phyloP scores from a whole-genome alignment of 2,888 invertebrate genomes.

The Phanerotoma sp. region DNA sequence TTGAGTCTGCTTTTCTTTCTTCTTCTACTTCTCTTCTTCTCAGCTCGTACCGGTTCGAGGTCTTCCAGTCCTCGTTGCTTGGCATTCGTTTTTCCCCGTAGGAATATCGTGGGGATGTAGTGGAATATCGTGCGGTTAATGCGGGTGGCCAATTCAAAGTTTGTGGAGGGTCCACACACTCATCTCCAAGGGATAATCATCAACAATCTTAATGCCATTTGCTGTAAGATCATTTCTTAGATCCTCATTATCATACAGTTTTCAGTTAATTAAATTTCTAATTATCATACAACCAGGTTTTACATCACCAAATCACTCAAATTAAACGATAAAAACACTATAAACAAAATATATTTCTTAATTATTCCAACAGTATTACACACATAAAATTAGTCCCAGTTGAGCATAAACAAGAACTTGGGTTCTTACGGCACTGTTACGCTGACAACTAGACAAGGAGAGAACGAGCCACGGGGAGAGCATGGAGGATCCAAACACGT shows the following conservation, averaged over 20 bases:
- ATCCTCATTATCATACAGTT: not conserved
- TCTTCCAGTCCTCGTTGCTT: constrained; percentile 41
- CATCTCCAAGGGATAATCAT: constrained; percentile 31
- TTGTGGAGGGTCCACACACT: constrained; percentile 15
- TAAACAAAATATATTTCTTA: not conserved
- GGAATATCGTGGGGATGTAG: constrained; percentile 2
- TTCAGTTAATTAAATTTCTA: not conserved
- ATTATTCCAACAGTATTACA: constrained; percentile 2
- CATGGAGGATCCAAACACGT: constrained; percentile 21
- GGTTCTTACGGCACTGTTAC: constrained; percentile 17
- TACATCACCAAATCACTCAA: too few species aligned
- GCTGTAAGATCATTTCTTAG: not conserved
- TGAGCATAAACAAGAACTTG: constrained; percentile 14
- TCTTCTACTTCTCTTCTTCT: constrained; percentile 17
- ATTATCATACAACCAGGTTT: too few species aligned
- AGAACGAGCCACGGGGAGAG: not conserved
- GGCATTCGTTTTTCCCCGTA: constrained; percentile 39
- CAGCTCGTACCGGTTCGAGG: constrained; percentile 36
- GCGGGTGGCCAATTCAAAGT: constrained; percentile 12
- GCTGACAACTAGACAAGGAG: not conserved
- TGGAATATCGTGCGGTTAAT: constrained; percentile 2
- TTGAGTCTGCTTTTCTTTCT: constrained; percentile 20
- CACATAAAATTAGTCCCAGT: constrained; percentile 13
- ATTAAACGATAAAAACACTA: constrained; percentile 3
- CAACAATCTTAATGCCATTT: constrained; percentile 14